Evolutionary conservation across 92 coral and sea anemone species (phyloP).

Genomic region (Epizoanthus stellaris): DNA sequence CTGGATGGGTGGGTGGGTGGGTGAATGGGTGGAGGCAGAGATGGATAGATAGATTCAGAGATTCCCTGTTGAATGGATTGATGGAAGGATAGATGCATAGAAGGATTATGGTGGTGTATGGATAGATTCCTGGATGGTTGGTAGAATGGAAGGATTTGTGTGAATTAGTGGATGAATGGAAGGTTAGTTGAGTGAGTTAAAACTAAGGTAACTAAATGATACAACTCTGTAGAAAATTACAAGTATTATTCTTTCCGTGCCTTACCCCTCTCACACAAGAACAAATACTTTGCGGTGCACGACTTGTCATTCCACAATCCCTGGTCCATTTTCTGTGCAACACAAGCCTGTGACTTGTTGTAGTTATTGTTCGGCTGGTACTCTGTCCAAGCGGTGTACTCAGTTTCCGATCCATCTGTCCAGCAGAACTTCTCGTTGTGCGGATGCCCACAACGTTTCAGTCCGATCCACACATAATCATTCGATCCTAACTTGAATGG

Average conservation of each 20-base stretch:
- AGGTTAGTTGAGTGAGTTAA: too few species aligned
- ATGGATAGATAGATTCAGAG: too few species aligned
- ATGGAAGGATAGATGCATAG: too few species aligned
- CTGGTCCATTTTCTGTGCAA: conserved; percentile 33
- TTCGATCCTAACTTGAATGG: not conserved
- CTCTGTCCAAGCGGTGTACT: not conserved
- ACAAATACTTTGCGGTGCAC: not conserved
- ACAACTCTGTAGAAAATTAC: too few species aligned
- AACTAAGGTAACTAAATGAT: too few species aligned
- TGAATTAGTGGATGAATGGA: too few species aligned
- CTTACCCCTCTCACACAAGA: conserved; percentile 41
- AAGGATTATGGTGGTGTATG: too few species aligned
- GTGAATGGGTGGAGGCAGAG: too few species aligned
- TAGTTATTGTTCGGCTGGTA: not conserved
- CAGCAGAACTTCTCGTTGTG: conserved; percentile 11
- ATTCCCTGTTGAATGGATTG: too few species aligned
- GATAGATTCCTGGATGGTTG: too few species aligned
- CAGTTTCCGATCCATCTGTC: conserved; percentile 24
- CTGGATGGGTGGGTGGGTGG: too few species aligned
- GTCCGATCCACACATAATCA: conserved; percentile 33
- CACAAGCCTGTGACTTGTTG: not conserved
- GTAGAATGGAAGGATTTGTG: too few species aligned
- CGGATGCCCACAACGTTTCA: not conserved
- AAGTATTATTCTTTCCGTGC: not conserved
- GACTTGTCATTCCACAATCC: conserved; percentile 13